A percentile compares a stretch with the other conserved stretches of the same genome.
phyloP scores from a whole-genome alignment of 2,113 vertebrate genomes.

The Neolamprologus cancellatus region DNA sequence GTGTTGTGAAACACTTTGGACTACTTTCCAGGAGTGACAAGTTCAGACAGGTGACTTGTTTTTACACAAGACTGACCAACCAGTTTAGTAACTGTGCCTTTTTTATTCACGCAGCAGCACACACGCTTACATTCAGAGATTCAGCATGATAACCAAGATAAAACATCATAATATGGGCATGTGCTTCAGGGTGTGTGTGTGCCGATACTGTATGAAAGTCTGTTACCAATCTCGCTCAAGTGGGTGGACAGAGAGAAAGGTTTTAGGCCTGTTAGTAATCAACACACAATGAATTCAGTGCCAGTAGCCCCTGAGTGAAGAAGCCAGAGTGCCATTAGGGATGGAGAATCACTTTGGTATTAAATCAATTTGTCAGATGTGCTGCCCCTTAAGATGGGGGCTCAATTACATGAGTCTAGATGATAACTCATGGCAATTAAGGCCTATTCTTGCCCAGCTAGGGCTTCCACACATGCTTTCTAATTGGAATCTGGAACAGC shows the following conservation, averaged over 20 bases:
- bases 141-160: neutral
- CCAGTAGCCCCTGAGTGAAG: slow-evolving; percentile 49
- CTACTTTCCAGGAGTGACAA: neutral
- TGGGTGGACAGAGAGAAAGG: slow-evolving; percentile 36
- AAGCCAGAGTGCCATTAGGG: slow-evolving; percentile 59
- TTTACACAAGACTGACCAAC: slow-evolving; percentile 7
- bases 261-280: slow-evolving; percentile 45
- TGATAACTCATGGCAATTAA: slow-evolving; percentile 74
- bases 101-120: neutral
- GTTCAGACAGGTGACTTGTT: neutral
- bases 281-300: slow-evolving; percentile 62
- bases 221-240: slow-evolving; percentile 3
- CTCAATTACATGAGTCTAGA: slow-evolving; percentile 69
- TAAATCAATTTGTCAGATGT: slow-evolving; percentile 77
- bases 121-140: neutral
- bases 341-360: slow-evolving; percentile 69
- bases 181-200: neutral
- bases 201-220: neutral
- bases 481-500: slow-evolving; percentile 68
- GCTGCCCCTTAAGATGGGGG: slow-evolving; percentile 65
- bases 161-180: neutral
- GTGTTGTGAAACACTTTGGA: neutral
- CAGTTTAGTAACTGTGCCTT: slow-evolving; percentile 1
- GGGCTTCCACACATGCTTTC: slow-evolving; percentile 58
- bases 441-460: slow-evolving; percentile 53